Evolutionary conservation across 2,888 invertebrate species (phyloP), one percentile per base, ranked within the genome.

Genomic region (Desoria tigrina): DNA sequence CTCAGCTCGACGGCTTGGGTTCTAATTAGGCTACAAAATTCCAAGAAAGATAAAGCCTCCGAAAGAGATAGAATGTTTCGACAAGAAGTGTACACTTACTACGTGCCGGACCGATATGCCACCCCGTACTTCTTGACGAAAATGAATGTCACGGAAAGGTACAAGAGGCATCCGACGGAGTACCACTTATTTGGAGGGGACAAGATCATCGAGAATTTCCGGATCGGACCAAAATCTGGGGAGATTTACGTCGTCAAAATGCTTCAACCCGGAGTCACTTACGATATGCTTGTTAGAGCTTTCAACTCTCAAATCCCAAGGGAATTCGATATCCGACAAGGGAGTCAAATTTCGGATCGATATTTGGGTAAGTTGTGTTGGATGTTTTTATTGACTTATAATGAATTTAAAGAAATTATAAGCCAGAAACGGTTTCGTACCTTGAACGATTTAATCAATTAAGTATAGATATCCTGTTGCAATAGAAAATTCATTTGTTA

Each of bases 51-150:
- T 27, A 64, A 57, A 21, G 49, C 50, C 90, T 42, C 80, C 90
- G 18, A 83, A 82, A 77, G 78, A 82, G 80, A 68, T 77, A 78
- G 65, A 79, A 79, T 82, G 59, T 82, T 83, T 74, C 78, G 80
- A 28, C 81, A 82, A 76, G 79, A 87, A 50, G 90, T 92, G 78
- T 92, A 90, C 77, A 91, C 91, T 79, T 84, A 92, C 18, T 88
- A 90, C 79, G 85, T 94, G 1, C 86, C 87, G 74, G 93, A 93
- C 80, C 92, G 93, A 78, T 87, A 88, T 26, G 84, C 85, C 16
- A 86, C 89, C 0, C 93, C 93, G 0, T 80, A 89, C 4, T 86
- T 87, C 78, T 79, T 94, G 3, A 82, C 92, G 11, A 88, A 88
- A 58, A 79, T 94, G 2, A 92, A 92, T 78, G 84, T 91, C 0